Base-by-base conservation (phyloP, 2,113 vertebrate genomes). In the Caracal caracal region DNA sequence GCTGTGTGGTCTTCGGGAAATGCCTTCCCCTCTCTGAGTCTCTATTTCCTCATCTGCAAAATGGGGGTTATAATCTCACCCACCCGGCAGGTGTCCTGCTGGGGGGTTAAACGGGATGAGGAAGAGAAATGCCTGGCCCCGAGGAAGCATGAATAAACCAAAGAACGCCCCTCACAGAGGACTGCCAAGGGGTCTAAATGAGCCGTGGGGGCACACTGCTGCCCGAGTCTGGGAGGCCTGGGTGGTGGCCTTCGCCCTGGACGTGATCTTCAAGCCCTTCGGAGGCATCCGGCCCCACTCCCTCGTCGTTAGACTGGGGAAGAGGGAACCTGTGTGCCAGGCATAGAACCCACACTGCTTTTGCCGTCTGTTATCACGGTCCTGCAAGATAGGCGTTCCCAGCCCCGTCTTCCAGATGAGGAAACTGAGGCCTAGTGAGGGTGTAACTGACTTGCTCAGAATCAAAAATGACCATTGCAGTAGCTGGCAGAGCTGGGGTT, bases 281-380 rank as follows among this genome's bases (percentile, higher is more conserved):
- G 0, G 24, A 76, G 47, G 63, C 12, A 6, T 37, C 33, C 0
- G 2, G 26, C 17, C 47, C 1, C 3, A 20, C 53, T 28, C 47
- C 59, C 63, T 66, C 10, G 1, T 5, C 51, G 40, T 17, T 28
- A 33, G 61, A 19, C 16, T 6, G 20, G 70, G 37, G 26, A 59
- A 24, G 63, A 49, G 47, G 66, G 22, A 47, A 43, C 15, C 71
- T 2, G 0, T 0, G 24, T 43, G n/a, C 49, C 30, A 15, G 22
- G 53, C 3, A 1, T 1, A 15, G 61, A 3, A 5, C n/a, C 7
- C 26, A 2, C 13, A 22, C 15, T 0, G 0, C 37, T 81, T 51
- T 65, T 5, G n/a, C 22, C 2, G 5, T 30, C 20, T 26, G 20
- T 33, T 1, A n/a, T 1, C 0, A 47, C 22, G 2, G 5, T 35